These are phyloP conservation scores for Pygoscelis adeliae DNA, from an alignment of 2,113 vertebrate species.

Conservation along the genomic window DNA sequence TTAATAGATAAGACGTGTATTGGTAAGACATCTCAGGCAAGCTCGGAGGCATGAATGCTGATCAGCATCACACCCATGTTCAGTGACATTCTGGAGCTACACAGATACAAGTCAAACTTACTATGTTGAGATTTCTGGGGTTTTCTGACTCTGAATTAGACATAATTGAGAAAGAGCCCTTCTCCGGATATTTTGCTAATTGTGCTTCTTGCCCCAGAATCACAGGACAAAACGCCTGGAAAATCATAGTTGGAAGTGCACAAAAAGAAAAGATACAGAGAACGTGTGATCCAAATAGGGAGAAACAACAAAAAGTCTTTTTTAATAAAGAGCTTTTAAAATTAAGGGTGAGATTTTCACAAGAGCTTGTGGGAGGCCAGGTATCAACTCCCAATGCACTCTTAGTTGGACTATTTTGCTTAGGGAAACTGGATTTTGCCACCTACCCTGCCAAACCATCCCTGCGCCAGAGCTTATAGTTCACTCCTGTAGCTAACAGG, in stretches of 20 bases:
- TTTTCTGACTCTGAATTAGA: background rate
- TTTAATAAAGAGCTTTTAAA: background rate
- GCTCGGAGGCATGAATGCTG: background rate
- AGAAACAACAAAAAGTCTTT: background rate
- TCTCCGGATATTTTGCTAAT: background rate
- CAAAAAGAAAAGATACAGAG: background rate
- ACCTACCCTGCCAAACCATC: background rate
- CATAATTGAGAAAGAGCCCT: background rate
- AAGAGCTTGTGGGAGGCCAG: background rate
- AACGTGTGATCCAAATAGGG: rapidly evolving
- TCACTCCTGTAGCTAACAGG: background rate
- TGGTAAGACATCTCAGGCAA: background rate
- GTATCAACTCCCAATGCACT: background rate
- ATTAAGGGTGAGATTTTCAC: background rate
- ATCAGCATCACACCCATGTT: background rate
- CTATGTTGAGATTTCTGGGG: background rate
- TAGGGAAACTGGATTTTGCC: background rate
- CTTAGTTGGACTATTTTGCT: background rate
- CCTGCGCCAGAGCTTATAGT: background rate
- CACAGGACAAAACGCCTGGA: background rate
- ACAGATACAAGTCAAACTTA: background rate
- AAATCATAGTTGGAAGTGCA: background rate
- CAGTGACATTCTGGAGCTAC: background rate
- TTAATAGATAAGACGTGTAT: background rate
- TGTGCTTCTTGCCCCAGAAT: background rate